Conservation (phyloP, 1,140 invertebrate species). For the Lanistes nyassanus region DNA sequence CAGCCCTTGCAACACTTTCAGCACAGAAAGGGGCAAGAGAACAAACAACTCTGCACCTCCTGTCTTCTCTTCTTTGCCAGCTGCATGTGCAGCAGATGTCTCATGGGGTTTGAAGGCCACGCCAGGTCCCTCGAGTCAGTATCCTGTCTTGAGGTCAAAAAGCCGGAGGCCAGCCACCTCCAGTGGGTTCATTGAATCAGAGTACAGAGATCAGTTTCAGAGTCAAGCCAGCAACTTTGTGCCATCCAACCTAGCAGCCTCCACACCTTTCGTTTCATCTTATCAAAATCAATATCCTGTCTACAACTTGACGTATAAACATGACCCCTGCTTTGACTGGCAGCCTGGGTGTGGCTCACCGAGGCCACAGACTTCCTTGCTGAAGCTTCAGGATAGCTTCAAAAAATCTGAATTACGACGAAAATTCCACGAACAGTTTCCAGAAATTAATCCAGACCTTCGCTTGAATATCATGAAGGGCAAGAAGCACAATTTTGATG, state of each 20-base stretch:
- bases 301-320: slow-evolving; percentile 53
- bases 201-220: slow-evolving; percentile 53
- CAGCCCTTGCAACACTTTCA: slow-evolving; percentile 11
- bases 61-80: too few relatives aligned
- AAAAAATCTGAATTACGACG: slow-evolving; percentile 47
- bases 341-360: slow-evolving; percentile 51
- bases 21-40: slow-evolving; percentile 21
- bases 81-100: too few relatives aligned
- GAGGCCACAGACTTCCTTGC: slow-evolving; percentile 55
- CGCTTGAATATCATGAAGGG: slow-evolving; percentile 55
- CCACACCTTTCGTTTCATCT: slow-evolving; percentile 36
- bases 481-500: slow-evolving; percentile 60
- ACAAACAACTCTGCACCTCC: background rate
- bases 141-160: too few relatives aligned
- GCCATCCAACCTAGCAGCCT: slow-evolving; percentile 45
- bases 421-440: slow-evolving; percentile 53
- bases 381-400: slow-evolving; percentile 58
- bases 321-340: slow-evolving; percentile 59
- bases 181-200: slow-evolving; percentile 22
- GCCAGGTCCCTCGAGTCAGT: too few relatives aligned
- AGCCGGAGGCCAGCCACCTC: too few relatives aligned
- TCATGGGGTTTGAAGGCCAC: too few relatives aligned
- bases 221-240: slow-evolving; percentile 51
- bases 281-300: slow-evolving; percentile 53
- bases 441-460: slow-evolving; percentile 58